These are phyloP conservation scores for Hypomesus transpacificus DNA, from an alignment of 2,113 vertebrate species.

Conservation along the genomic window DNA sequence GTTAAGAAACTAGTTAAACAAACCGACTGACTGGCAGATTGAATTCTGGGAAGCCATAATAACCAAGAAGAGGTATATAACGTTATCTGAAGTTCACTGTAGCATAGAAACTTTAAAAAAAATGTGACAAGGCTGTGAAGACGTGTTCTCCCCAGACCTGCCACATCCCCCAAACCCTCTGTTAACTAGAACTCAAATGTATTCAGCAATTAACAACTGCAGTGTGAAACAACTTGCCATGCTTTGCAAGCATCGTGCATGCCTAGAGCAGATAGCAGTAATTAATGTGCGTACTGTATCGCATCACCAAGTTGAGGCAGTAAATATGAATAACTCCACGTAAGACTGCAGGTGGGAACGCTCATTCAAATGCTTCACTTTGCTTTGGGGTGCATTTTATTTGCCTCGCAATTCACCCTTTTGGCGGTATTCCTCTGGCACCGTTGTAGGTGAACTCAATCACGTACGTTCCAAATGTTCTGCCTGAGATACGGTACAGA, in stretches of 20 bases:
- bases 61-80: background rate
- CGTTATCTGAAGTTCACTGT: background rate
- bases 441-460: no score
- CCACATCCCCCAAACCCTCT: background rate
- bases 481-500: no score
- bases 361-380: no score
- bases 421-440: no score
- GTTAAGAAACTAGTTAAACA: constrained; percentile 23
- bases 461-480: no score
- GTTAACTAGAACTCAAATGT: constrained; percentile 56
- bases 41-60: background rate
- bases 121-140: no score
- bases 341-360: constrained; percentile 36
- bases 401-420: no score
- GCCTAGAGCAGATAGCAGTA: constrained; percentile 63
- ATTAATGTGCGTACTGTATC: constrained; percentile 69
- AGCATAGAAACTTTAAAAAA: no score
- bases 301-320: constrained; percentile 56
- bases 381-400: no score
- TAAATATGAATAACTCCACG: constrained; percentile 71
- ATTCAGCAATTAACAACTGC: constrained; percentile 67
- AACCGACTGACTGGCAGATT: background rate
- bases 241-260: constrained; percentile 54
- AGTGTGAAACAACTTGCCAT: constrained; percentile 55
- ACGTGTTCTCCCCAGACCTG: no score